Conservation (phyloP, 1,140 invertebrate genomes). For the Hetaerina americana region DNA sequence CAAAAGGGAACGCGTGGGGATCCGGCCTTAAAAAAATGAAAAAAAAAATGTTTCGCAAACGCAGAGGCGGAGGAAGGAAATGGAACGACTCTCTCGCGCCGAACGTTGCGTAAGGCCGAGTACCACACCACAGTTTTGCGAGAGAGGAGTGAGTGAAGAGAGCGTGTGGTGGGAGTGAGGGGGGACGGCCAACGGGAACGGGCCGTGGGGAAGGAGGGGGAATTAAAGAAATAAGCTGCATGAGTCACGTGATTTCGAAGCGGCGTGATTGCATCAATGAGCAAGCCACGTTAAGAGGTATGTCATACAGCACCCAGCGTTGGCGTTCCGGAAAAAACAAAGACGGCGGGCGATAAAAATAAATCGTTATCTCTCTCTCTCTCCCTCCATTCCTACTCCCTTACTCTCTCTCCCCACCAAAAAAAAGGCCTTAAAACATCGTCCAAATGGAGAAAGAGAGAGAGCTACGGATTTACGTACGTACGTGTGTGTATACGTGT, state of each 20-base stretch:
- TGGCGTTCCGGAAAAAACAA: too few species aligned
- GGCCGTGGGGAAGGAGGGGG: neutral
- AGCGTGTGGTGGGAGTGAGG: neutral
- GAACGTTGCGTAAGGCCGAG: neutral
- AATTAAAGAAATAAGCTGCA: neutral
- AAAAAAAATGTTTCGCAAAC: neutral
- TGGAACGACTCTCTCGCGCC: neutral
- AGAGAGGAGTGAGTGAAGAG: neutral
- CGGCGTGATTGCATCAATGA: neutral
- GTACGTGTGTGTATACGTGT: too few species aligned
- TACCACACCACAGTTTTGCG: neutral
- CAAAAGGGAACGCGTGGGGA: too few species aligned
- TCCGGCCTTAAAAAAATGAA: too few species aligned
- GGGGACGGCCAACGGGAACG: neutral
- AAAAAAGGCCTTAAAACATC: too few species aligned
- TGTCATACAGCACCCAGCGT: too few species aligned
- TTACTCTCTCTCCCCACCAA: too few species aligned
- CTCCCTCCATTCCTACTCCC: too few species aligned
- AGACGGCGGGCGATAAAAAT: too few species aligned
- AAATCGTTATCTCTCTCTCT: too few species aligned
- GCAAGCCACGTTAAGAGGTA: neutral
- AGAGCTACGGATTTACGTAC: too few species aligned
- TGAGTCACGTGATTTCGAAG: neutral
- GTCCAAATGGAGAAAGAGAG: too few species aligned
- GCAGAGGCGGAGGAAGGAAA: neutral